These are phyloP conservation scores for Heliconius cydno DNA, from an alignment of 2,888 invertebrate species.

Conservation along the genomic window DNA sequence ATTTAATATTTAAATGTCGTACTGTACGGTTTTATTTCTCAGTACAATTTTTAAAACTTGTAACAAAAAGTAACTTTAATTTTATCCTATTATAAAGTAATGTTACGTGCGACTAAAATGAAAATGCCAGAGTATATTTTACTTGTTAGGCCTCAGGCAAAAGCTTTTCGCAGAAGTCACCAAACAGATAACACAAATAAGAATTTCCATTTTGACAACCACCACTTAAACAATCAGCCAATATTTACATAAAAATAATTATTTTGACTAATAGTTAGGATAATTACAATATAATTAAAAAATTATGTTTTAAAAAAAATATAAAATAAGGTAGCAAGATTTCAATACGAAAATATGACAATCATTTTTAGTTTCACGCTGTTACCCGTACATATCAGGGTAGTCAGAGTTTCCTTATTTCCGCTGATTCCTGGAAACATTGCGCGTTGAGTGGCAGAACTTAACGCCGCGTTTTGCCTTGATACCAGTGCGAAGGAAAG, in stretches of 20 bases:
- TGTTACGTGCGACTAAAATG: not conserved
- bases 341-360: not conserved
- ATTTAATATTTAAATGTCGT: too few species aligned
- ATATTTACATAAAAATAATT: not conserved
- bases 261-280: not conserved
- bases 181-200: constrained; percentile 16
- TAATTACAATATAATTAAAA: not conserved
- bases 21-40: not conserved
- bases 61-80: not conserved
- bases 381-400: too few species aligned
- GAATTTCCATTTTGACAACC: constrained; percentile 1
- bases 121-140: not conserved
- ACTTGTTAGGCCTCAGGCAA: constrained; percentile 10
- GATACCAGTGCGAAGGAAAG: too few species aligned
- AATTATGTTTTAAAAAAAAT: not conserved
- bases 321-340: not conserved
- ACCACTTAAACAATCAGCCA: not conserved
- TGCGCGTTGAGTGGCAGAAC: too few species aligned
- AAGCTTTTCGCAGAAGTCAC: constrained; percentile 14
- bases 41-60: not conserved
- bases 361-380: too few species aligned
- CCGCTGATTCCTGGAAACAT: too few species aligned
- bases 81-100: constrained; percentile 1
- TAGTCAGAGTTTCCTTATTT: too few species aligned
- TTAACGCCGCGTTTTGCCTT: too few species aligned